Evolutionary conservation across 1,140 invertebrate genomes (phyloP), one percentile per base, ranked within the genome.

Genomic region (Cydia amplana): DNA sequence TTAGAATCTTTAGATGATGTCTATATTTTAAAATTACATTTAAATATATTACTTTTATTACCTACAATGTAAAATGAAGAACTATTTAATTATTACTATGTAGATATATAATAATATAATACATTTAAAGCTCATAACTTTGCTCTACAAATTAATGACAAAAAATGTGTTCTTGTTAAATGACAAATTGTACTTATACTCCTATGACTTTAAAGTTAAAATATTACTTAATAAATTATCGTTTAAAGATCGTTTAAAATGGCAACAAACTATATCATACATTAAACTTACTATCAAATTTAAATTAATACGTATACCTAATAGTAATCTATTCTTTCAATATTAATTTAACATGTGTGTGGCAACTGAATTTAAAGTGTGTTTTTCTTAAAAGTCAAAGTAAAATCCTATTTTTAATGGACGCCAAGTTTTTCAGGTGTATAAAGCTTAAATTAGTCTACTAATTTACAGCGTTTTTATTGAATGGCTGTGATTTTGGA

Each of bases 101-200:
- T 40, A 2, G 14, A 14, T 12, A 46, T 46, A 46, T 46, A 51
- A 18, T 51, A 51, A 51, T 60, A 60, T 55, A 67, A 32, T 70
- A 70, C 65, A 70, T 70, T 70, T 70, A 70, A 70, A 70, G 65
- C 65, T 70, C 16, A 40, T 43, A 70, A 70, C 36, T 70, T 70
- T 40, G 16, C 16, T 12, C 28, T 70, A 36, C 28, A 36, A 70
- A 70, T 18, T 16, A 36, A 67, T 32, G 6, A 51, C 49, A 51
- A 18, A 51, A 51, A 51, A 18, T n/a, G 55, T 60, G 18, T 60
- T 12, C 4, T 3, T 70, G 5, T 36, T 70, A 70, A 70, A 36
- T 40, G 1, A 70, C 9, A 23, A 18, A 23, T 18, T 23, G 7
- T 60, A 60, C 55, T 60, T 60, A 20, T 1, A 70, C 40, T 25